Base-by-base conservation (phyloP, 1,140 invertebrate species). In the Drosophila prosaltans region DNA sequence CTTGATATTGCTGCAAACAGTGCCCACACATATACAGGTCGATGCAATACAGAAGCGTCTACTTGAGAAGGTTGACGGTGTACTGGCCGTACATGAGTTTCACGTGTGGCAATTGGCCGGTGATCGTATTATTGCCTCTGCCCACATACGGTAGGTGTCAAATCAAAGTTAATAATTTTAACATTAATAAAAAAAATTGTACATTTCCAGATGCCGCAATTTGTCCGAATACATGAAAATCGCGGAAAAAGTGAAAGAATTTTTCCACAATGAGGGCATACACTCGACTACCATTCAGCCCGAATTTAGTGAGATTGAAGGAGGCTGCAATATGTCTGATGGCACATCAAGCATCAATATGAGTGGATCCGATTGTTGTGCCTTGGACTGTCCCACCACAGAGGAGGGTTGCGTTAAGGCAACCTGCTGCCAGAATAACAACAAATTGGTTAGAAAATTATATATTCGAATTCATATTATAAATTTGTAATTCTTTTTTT, bases 101-200 rank as follows among this genome's bases (percentile, higher is more conserved):
- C 97, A 98, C 88, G 97, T 98, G 2, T 98, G 97, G 97, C 97
- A 98, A 92, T 93, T 98, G 71, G 97, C 97, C 24, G 97, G 97
- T 1, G 97, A 98, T 92, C 94, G 97, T 75, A 98, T 98, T 65
- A 98, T 98, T 81, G 97, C 97, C 58, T 98, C 97, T 7, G 97
- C 97, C 2, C 97, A 98, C 86, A 98, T 98, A 88, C 95, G 96
- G 94, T 96, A 55, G n/a, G 64, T 8, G 7, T n/a, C 0, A 5
- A 16, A 16, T 16, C 16, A 16, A 16, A 16, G 16, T 16, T 16
- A 16, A 16, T 16, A 16, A 16, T 16, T 16, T 16, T 16, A 16
- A 16, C 16, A 16, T 16, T 16, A 16, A 16, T 16, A 16, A 16
- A 16, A 16, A 16, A 16, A 16, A 16, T 16, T 16, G 5, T 16